A percentile compares a stretch with the other conserved stretches of the same genome.
Evolutionary conservation across 2,888 invertebrate genomes (phyloP).

Genomic region (Agrochola macilenta): DNA sequence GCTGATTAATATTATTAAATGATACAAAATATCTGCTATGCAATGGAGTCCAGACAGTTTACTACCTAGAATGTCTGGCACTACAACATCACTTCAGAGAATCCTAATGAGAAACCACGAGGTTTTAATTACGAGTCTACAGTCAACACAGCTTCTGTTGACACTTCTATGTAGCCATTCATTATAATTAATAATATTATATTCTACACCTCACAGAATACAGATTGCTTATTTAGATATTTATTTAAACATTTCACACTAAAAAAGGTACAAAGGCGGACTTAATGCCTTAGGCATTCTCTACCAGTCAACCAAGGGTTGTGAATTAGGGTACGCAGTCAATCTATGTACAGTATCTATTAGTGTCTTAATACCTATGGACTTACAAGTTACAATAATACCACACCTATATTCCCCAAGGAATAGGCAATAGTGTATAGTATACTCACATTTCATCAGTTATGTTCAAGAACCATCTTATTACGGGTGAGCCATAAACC

Average conservation of each 20-base stretch:
- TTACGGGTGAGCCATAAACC: too few relatives aligned
- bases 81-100: conserved; percentile 22
- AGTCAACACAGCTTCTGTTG: conserved; percentile 27
- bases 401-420: background rate
- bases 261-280: too few relatives aligned
- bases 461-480: too few relatives aligned
- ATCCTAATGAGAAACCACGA: conserved; percentile 21
- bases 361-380: background rate
- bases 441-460: too few relatives aligned
- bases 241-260: too few relatives aligned
- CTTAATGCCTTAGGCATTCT: too few relatives aligned
- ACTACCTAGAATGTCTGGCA: conserved; percentile 29
- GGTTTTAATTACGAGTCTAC: conserved; percentile 34
- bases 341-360: background rate
- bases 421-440: background rate
- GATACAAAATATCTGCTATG: background rate
- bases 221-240: conserved; percentile 26
- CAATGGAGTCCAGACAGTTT: conserved; percentile 1
- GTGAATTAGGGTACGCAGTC: conserved; percentile 23
- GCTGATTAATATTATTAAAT: too few relatives aligned
- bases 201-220: conserved; percentile 38
- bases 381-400: background rate
- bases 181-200: conserved; percentile 45
- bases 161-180: conserved; percentile 23
- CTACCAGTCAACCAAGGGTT: too few relatives aligned